Base-by-base conservation (phyloP, 2,113 vertebrate genomes). In the Brachyhypopomus gauderio region DNA sequence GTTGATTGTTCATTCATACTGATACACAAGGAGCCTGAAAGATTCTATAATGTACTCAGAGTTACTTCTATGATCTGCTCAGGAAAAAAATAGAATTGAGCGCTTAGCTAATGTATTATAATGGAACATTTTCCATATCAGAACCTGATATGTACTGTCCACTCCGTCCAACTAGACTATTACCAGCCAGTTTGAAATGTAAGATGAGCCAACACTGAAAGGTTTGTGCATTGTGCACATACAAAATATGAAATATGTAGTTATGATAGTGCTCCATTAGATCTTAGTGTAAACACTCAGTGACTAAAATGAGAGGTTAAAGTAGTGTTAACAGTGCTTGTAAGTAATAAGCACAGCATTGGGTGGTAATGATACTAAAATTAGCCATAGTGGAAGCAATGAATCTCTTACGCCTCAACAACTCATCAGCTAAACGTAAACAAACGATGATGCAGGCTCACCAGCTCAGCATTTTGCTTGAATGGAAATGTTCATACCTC, bases 31-130 rank as follows among this genome's bases (percentile, higher is more conserved):
- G 48, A 75, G n/a, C 60, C 23, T 62, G 77, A 25, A 55, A 56
- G 63, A 23, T 58, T 70, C 34, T 19, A 70, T 70, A 55, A 55
- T 75, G 63, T 67, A 74, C 48, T 72, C 41, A 55, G 30, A 67
- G 5, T 27, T 56, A 16, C 60, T 74, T 45, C 72, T 64, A 30
- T 7, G 2, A 66, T 74, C 45, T 74, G n/a, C 41, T 36, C 20
- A 25, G 62, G 67, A 66, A 52, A 80, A 12, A 76, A 63, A 23
- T 27, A 64, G 8, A 69, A 30, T 25, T 16, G 17, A 69, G 70
- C 19, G 36, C n/a, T 72, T 27, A 67, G 38, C 56, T 72, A 62
- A 77, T 76, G 66, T 64, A 72, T 84, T 66, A 80, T 84, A 80
- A 84, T 76, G 78, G 66, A 17, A 20, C 45, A 62, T 72, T 79